phyloP scores from a whole-genome alignment of 2,888 invertebrate genomes.

The Heteromyza rotundicornis region DNA sequence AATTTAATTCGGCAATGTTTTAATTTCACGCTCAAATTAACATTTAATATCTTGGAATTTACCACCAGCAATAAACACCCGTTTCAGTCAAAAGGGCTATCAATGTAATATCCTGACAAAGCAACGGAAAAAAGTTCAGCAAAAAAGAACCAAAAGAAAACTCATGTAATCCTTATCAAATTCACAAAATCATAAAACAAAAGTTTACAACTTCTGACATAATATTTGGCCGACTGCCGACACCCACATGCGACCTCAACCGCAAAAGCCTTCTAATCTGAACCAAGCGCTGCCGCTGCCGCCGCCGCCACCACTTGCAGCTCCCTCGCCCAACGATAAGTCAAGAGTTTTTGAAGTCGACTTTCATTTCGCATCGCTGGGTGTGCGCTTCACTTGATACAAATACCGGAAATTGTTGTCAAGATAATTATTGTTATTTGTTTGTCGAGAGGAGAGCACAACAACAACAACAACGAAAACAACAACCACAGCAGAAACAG shows the following conservation, averaged over 20 bases:
- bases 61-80: constrained; percentile 8
- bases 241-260: not conserved
- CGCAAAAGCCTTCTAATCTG: constrained; percentile 4
- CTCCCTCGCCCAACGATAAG: constrained; percentile 11
- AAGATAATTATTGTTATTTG: constrained; percentile 62
- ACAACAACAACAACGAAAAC: constrained; percentile 22
- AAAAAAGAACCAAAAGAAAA: no score
- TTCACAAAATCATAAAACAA: constrained; percentile 45
- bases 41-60: constrained; percentile 47
- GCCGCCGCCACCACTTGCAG: no score
- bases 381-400: constrained; percentile 54
- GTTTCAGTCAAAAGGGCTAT: not conserved
- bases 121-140: no score
- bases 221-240: constrained; percentile 28
- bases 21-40: constrained; percentile 57
- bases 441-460: constrained; percentile 41
- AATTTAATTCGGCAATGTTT: constrained; percentile 37
- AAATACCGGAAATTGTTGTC: constrained; percentile 63
- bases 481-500: constrained; percentile 17
- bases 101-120: constrained; percentile 2
- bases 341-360: constrained; percentile 32
- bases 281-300: not conserved
- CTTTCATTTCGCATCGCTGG: constrained; percentile 27
- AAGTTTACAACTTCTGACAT: constrained; percentile 50
- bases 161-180: constrained; percentile 43